A percentile compares a stretch with the other conserved stretches of the same genome.
These are phyloP conservation scores for Antigone vipio DNA, from an alignment of 2,113 vertebrate genomes.

Conservation along the genomic window DNA sequence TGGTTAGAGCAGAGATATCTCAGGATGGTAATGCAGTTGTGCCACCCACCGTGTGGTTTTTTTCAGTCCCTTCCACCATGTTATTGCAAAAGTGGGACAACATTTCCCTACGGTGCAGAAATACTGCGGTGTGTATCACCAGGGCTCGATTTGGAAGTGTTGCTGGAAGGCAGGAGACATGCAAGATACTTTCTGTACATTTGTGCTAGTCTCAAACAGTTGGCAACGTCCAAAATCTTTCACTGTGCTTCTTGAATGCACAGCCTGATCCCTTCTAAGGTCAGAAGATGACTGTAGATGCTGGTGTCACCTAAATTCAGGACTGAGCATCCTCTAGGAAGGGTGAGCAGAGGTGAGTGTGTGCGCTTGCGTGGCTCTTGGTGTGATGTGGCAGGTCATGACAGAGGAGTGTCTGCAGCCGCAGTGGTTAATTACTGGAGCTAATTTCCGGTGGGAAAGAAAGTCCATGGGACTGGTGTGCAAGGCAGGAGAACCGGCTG, in stretches of 20 bases:
- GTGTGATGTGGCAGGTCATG: background rate
- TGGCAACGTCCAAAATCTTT: background rate
- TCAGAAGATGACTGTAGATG: background rate
- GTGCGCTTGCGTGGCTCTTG: fast-evolving
- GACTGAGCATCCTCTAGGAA: background rate
- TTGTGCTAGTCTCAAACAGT: background rate
- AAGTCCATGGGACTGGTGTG: background rate
- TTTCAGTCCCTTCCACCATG: background rate
- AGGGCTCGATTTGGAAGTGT: background rate
- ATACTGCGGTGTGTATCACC: background rate
- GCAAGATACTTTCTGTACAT: background rate
- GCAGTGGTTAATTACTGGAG: background rate
- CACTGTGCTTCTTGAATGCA: background rate
- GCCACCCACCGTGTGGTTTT: background rate
- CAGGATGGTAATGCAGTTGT: background rate
- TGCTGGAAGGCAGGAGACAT: background rate
- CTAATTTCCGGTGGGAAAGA: background rate
- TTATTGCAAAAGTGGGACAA: background rate
- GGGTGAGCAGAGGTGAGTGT: background rate
- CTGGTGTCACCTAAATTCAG: background rate
- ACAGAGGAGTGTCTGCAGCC: background rate
- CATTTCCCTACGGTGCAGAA: background rate
- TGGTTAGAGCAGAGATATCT: background rate
- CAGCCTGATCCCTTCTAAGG: background rate
- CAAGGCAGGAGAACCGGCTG: background rate